Base-by-base conservation (phyloP, 2,113 vertebrate species). In the Etheostoma cragini region DNA sequence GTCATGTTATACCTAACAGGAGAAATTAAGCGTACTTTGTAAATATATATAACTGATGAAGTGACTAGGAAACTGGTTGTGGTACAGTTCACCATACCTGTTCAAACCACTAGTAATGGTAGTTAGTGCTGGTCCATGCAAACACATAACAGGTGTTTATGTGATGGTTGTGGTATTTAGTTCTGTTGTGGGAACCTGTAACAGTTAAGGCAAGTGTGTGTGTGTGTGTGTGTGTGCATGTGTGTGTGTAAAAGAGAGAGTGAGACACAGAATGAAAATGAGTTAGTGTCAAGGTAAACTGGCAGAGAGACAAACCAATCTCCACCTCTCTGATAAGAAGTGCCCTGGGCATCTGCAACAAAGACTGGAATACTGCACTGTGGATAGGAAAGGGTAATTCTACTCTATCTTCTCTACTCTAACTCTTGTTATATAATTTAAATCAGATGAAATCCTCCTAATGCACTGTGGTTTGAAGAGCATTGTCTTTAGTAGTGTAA, bases 1-100 rank as follows among this genome's bases (percentile, higher is more conserved):
- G 84, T 89, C 50, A 68, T 66, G 83, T 79, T 56, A 63, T 87
- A 88, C 77, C 72, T 75, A 89, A 89, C 79, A 84, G 85, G 81
- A 91, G 88, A 90, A 84, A 64, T 90, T 58, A 5, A 66, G 22
- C 81, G 30, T 30, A 4, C 30, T 33, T 58, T 56, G 56, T 33
- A 45, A 35, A 62, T 52, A 72, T 56, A 50, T 15, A 80, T 75
- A 50, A 81, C n/a, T 2, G 60, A 58, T 68, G 76, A 76, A 57
- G 60, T 22, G 33, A 35, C 17, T 38, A 17, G 50, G 67, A 73
- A 84, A 75, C 13, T 47, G 24, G 38, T 38, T 50, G 45, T 63
- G 38, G 54, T 46, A 30, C 60, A 76, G 53, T 62, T n/a, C 12
- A n/a, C 17, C 17, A 12, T 63, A 56, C 42, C 54, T 64, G 22